These are phyloP conservation scores for Aplysina aerophoba DNA, from an alignment of 37 sponge, comb jelly and placozoan genomes.

Conservation along the genomic window DNA sequence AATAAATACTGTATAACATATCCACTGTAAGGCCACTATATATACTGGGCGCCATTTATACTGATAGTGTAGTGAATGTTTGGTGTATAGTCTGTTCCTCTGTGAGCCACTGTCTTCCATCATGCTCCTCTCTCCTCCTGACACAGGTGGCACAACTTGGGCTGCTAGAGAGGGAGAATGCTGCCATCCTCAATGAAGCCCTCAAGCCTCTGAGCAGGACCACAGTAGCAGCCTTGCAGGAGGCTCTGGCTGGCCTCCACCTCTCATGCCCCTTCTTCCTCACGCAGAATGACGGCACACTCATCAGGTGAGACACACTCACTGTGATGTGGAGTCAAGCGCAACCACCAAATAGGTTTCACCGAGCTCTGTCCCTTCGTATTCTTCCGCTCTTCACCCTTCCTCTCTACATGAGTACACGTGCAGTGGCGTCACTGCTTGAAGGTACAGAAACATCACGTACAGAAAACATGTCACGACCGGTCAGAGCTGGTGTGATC, in stretches of 20 bases:
- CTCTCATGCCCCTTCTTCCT: constrained; percentile 75
- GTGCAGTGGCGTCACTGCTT: background rate
- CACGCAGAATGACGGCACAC: constrained; percentile 91
- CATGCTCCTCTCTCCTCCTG: background rate
- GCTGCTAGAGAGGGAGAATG: constrained; percentile 88
- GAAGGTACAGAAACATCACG: background rate
- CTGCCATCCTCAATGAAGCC: constrained; percentile 83
- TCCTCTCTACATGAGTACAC: background rate
- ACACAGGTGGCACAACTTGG: constrained; percentile 67
- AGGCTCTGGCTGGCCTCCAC: constrained; percentile 56
- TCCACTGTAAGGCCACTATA: too few species aligned
- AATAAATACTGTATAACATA: too few species aligned
- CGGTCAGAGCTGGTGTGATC: too few species aligned
- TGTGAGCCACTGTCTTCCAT: background rate
- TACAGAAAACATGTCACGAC: too few species aligned
- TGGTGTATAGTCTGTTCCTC: too few species aligned
- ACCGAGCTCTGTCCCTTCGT: background rate
- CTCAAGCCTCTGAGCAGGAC: constrained; percentile 60
- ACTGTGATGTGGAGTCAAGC: constrained; percentile 7
- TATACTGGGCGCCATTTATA: too few species aligned
- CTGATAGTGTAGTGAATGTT: too few species aligned
- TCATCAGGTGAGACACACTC: constrained; percentile 74
- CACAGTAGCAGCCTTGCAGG: constrained; percentile 67
- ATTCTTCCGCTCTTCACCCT: background rate
- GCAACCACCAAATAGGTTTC: background rate